These are phyloP conservation scores for Atta cephalotes DNA, from an alignment of 1,140 invertebrate genomes.

Conservation along the genomic window DNA sequence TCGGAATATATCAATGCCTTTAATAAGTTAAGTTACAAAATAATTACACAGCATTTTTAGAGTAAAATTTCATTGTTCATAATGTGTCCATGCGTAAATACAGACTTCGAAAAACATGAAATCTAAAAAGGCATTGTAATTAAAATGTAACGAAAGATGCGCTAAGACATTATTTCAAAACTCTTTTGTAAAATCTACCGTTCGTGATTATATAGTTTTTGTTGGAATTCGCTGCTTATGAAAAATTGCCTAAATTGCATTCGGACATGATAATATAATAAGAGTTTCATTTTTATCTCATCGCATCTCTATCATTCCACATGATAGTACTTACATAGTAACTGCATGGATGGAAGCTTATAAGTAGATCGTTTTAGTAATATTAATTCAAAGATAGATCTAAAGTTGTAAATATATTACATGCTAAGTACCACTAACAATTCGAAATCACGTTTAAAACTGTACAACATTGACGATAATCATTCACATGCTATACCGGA, in stretches of 20 bases:
- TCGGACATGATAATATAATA: slow-evolving; percentile 11
- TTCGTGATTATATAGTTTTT: slow-evolving; percentile 37
- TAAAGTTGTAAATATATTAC: slow-evolving; percentile 59
- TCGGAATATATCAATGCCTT: background rate
- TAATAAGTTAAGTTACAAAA: slow-evolving; percentile 4
- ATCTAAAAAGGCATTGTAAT: slow-evolving; percentile 27
- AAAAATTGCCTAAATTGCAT: slow-evolving; percentile 45
- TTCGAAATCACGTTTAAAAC: slow-evolving; percentile 48
- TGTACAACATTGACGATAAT: slow-evolving; percentile 10
- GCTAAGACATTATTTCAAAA: slow-evolving; percentile 42
- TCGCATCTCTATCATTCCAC: slow-evolving; percentile 10
- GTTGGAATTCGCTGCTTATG: background rate
- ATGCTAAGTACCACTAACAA: slow-evolving; percentile 64
- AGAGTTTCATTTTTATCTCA: slow-evolving; percentile 39
- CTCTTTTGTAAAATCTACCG: slow-evolving; percentile 36
- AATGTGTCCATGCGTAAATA: background rate
- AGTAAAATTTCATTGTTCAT: background rate
- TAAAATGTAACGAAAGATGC: slow-evolving; percentile 21
- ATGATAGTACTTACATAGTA: slow-evolving; percentile 30
- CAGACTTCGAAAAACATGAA: slow-evolving; percentile 33
- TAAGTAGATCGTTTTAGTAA: slow-evolving; percentile 53
- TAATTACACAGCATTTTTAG: slow-evolving; percentile 2
- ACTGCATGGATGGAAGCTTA: slow-evolving; percentile 63
- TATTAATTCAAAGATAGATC: slow-evolving; percentile 60
- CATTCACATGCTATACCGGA: background rate